Evolutionary conservation across 92 coral and sea anemone genomes (phyloP), one percentile per base, ranked within the genome.

Genomic region (Zoanthus gigantus): DNA sequence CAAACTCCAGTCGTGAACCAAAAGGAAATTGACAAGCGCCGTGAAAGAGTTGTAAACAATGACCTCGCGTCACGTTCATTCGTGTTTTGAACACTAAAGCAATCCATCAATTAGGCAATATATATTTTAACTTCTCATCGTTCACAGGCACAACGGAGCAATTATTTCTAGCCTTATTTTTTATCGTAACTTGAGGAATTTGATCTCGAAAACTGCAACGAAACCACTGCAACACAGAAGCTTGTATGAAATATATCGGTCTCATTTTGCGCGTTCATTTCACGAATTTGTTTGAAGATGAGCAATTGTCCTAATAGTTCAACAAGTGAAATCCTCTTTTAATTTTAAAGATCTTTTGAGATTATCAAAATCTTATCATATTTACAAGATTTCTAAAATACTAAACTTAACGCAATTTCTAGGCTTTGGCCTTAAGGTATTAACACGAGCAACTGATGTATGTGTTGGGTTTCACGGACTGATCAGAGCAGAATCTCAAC

Each of bases 391-490:
- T 23, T 31, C 28, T 30, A 65, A 81, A 67, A 67, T 74, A 81
- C 9, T 29, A 46, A 37, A 81, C 37, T 66, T 47, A 81, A 74
- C 7, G 66, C 47, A 34, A 67, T 53, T 81, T 16, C 14, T 45
- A 7, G 65, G 61, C 71, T 79, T 0, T 13, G 74, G 46, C 71
- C 63, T 4, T 13, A 73, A 16, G 6, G 15, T 23, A 47, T 34
- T 66, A 81, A 67, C 52, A 18, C 16, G 32, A 58, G 34, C 56
- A 30, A 4, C 6, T 18, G 32, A 57, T 34, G 9, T 34, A 46
- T 81, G 85, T 81, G 76, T 81, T 75, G 76, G 85, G 67, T 81
- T 81, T 37, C 85, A 81, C 9, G 75, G 85, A 11, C 75, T 29
- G 65, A 15, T 80, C 73, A 67, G 54, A 18, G 32, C 73, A 37